Evolutionary conservation across 2,113 vertebrate genomes (phyloP).

Genomic region (Sphyrna mokarran): DNA sequence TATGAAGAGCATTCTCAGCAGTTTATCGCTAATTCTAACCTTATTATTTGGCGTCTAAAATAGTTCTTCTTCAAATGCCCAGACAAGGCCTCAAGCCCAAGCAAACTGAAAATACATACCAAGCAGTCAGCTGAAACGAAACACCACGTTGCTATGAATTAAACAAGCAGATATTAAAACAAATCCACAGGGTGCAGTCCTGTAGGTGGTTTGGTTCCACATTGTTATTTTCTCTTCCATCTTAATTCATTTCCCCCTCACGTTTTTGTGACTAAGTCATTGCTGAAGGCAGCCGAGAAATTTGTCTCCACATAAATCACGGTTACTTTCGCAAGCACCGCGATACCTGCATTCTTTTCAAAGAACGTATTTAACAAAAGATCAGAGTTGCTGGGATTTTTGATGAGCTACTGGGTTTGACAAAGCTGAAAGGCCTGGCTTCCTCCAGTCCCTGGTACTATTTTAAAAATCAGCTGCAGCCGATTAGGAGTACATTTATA

Average conservation of each 20-base stretch:
- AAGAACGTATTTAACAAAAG: background rate
- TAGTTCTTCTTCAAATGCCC: background rate
- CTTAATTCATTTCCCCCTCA: background rate
- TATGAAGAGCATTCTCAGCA: background rate
- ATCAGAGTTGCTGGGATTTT: background rate
- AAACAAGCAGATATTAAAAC: background rate
- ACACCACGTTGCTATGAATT: background rate
- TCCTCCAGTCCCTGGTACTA: background rate
- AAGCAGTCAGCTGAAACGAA: background rate
- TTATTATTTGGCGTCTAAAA: background rate
- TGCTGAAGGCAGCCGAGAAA: background rate
- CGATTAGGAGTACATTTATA: background rate
- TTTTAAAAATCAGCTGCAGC: constrained; percentile 2
- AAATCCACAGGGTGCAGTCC: background rate
- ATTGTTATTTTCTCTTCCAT: background rate
- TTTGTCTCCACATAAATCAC: background rate
- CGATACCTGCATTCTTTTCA: background rate
- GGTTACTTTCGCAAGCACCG: background rate
- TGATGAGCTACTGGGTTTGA: background rate
- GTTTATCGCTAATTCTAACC: background rate
- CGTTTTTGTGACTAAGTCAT: no score
- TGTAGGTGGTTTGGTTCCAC: background rate
- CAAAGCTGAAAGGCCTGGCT: background rate
- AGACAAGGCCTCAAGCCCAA: background rate
- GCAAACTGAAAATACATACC: background rate